phyloP scores from a whole-genome alignment of 2,113 vertebrate genomes.

The Psilopogon haemacephalus region DNA sequence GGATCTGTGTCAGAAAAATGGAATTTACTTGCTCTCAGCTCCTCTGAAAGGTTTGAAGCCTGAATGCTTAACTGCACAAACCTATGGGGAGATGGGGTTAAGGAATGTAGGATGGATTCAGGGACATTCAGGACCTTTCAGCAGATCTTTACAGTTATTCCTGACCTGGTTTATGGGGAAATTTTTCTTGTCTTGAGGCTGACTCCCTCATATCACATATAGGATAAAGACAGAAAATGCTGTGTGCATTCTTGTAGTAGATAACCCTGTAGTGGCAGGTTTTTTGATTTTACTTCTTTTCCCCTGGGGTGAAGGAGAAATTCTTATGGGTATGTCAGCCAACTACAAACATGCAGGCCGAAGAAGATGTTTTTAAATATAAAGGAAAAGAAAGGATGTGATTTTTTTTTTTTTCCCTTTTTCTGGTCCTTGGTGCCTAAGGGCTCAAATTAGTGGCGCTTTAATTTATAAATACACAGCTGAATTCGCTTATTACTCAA shows the following conservation, averaged over 20 bases:
- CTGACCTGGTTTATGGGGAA: neutral
- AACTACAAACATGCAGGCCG: neutral
- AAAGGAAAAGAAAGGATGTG: neutral
- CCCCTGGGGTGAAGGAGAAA: neutral
- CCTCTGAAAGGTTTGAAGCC: neutral
- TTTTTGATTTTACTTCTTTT: too few species aligned
- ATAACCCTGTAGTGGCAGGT: neutral
- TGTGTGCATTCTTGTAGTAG: neutral
- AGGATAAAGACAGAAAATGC: neutral
- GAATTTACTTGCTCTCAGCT: neutral
- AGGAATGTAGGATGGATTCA: neutral
- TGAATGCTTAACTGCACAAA: neutral
- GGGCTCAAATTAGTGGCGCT: neutral
- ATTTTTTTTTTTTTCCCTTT: conserved; percentile 35
- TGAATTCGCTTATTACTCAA: neutral
- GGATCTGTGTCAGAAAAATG: neutral
- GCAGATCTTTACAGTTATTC: neutral
- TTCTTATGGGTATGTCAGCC: neutral
- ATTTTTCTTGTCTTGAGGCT: neutral
- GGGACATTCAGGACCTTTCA: neutral
- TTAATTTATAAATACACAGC: conserved; percentile 5
- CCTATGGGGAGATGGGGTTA: neutral
- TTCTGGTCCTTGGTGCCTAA: neutral
- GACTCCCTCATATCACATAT: neutral
- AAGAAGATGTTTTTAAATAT: neutral